These are phyloP conservation scores for Sthenelais limicola DNA, from an alignment of 2,888 invertebrate species.

Conservation along the genomic window DNA sequence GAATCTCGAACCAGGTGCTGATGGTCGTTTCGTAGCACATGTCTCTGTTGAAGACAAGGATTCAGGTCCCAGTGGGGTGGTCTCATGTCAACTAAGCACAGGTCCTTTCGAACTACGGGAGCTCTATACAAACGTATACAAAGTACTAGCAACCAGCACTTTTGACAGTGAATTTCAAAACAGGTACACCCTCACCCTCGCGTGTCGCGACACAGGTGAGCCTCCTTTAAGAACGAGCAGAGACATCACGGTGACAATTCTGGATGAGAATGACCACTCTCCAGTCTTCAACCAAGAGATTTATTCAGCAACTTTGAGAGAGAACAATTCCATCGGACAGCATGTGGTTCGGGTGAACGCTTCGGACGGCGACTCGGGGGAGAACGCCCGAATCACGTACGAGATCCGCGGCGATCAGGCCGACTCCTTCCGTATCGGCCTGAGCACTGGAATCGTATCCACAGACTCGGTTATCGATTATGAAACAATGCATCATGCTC, in stretches of 20 bases:
- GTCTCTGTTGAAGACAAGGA: constrained; percentile 40
- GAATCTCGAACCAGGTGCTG: constrained; percentile 40
- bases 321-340: constrained; percentile 18
- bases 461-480: constrained; percentile 57
- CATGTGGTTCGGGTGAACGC: constrained; percentile 34
- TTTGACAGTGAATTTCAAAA: constrained; percentile 35
- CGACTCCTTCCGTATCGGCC: constrained; percentile 54
- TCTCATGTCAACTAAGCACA: constrained; percentile 18
- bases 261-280: constrained; percentile 37
- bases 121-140: constrained; percentile 29
- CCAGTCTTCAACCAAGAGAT: constrained; percentile 26
- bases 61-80: constrained; percentile 37
- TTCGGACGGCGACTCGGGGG: constrained; percentile 31
- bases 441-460: constrained; percentile 55
- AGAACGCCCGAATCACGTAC: constrained; percentile 30
- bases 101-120: constrained; percentile 30
- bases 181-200: constrained; percentile 23
- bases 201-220: constrained; percentile 22
- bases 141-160: constrained; percentile 27
- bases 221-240: constrained; percentile 6
- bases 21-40: constrained; percentile 41
- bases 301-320: constrained; percentile 18
- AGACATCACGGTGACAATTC: constrained; percentile 30
- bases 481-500: constrained; percentile 54
- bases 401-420: not conserved